phyloP scores from a whole-genome alignment of 2,113 vertebrate genomes.

The Trichomycterus rosablanca region DNA sequence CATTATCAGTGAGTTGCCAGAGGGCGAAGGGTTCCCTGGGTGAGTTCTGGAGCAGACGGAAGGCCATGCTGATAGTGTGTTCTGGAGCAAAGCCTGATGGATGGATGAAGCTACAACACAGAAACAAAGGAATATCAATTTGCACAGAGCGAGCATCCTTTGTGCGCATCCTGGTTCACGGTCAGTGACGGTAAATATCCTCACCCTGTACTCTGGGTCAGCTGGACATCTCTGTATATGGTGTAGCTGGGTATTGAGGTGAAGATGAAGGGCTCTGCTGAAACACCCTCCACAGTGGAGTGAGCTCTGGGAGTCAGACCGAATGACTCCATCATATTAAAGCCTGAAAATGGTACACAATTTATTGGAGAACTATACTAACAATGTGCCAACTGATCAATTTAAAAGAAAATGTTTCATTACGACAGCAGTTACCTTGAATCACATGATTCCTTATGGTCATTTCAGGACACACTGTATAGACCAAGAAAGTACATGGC shows the following conservation, averaged over 20 bases:
- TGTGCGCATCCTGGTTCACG: background rate
- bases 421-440: constrained; percentile 57
- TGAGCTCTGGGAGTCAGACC: constrained; percentile 79
- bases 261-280: constrained; percentile 78
- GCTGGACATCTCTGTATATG: constrained; percentile 77
- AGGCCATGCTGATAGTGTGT: constrained; percentile 76
- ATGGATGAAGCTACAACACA: constrained; percentile 70
- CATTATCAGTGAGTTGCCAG: constrained; percentile 84
- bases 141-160: background rate
- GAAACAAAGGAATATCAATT: background rate
- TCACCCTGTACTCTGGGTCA: constrained; percentile 82
- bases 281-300: constrained; percentile 77
- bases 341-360: constrained; percentile 69
- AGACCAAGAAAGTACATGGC: constrained; percentile 43
- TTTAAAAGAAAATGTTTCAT: too few species aligned
- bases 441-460: constrained; percentile 66
- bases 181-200: background rate
- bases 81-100: constrained; percentile 73
- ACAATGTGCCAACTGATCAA: too few species aligned
- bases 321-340: constrained; percentile 89
- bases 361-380: too few species aligned
- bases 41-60: constrained; percentile 80
- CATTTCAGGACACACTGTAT: constrained; percentile 68
- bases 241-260: constrained; percentile 73
- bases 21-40: constrained; percentile 80